phyloP scores from a whole-genome alignment of 2,113 vertebrate species.

The Syngnathus typhle region DNA sequence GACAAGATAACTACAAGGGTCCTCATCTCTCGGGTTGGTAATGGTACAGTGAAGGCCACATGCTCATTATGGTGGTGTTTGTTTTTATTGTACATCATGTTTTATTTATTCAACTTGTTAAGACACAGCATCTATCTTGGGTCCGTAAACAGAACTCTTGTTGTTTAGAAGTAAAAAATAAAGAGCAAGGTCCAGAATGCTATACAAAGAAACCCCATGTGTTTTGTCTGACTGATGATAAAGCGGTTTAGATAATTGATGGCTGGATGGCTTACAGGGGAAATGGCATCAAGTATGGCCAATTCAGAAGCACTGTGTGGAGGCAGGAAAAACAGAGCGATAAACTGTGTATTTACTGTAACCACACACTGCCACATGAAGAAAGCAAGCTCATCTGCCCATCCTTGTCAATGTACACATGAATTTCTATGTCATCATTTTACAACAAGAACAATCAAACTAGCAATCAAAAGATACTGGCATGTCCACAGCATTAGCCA shows the following conservation, averaged over 20 bases:
- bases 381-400: neutral
- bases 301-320: slow-evolving; percentile 29
- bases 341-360: slow-evolving; percentile 51
- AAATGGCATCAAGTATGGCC: slow-evolving; percentile 12
- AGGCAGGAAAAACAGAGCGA: slow-evolving; percentile 36
- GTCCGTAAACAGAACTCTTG: slow-evolving; percentile 39
- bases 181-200: slow-evolving; percentile 27
- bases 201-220: slow-evolving; percentile 24
- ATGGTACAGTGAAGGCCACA: slow-evolving; percentile 51
- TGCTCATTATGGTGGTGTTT: slow-evolving; percentile 59
- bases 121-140: slow-evolving; percentile 21
- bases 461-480: neutral
- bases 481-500: neutral
- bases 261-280: neutral
- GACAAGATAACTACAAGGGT: slow-evolving; percentile 64
- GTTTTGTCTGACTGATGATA: slow-evolving; percentile 14
- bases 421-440: neutral
- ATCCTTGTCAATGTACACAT: neutral
- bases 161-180: slow-evolving; percentile 25
- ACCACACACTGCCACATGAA: slow-evolving; percentile 13
- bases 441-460: neutral
- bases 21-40: slow-evolving; percentile 62
- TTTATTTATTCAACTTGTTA: slow-evolving; percentile 48
- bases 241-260: no score
- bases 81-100: slow-evolving; percentile 49